Evolutionary conservation across 2,888 invertebrate species (phyloP).

Genomic region (Polietes domitor): DNA sequence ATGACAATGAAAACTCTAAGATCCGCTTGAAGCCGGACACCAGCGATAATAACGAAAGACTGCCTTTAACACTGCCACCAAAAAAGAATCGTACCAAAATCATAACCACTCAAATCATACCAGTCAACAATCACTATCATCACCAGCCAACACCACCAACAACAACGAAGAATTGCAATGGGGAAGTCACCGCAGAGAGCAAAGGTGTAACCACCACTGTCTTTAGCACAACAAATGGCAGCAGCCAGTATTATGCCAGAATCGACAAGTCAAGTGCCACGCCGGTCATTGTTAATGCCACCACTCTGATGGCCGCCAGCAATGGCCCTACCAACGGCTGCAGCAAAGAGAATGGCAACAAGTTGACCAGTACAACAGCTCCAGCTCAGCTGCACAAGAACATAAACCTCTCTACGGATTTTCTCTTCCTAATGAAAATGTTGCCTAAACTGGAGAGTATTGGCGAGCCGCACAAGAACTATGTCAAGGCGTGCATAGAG

Average conservation of each 20-base stretch:
- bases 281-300: conserved; percentile 69
- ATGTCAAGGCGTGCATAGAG: conserved; percentile 78
- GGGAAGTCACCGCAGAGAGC: background rate
- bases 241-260: conserved; percentile 27
- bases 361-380: background rate
- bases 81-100: conserved; percentile 77
- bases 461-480: conserved; percentile 77
- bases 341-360: conserved; percentile 38
- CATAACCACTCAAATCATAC: conserved; percentile 64
- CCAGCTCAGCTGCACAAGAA: conserved; percentile 68
- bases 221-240: background rate
- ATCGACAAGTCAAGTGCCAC: conserved; percentile 62
- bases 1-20: conserved; percentile 8
- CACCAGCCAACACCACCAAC: conserved; percentile 9
- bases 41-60: conserved; percentile 59
- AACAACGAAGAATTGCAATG: conserved; percentile 61
- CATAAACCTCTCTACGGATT: conserved; percentile 78
- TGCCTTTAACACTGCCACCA: conserved; percentile 76
- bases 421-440: conserved; percentile 79
- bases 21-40: conserved; percentile 33
- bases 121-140: conserved; percentile 51
- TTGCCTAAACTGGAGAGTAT: conserved; percentile 77
- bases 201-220: background rate
- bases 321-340: conserved; percentile 10
- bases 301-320: conserved; percentile 22